phyloP scores from a whole-genome alignment of 2,113 vertebrate species.

The Talpa occidentalis region DNA sequence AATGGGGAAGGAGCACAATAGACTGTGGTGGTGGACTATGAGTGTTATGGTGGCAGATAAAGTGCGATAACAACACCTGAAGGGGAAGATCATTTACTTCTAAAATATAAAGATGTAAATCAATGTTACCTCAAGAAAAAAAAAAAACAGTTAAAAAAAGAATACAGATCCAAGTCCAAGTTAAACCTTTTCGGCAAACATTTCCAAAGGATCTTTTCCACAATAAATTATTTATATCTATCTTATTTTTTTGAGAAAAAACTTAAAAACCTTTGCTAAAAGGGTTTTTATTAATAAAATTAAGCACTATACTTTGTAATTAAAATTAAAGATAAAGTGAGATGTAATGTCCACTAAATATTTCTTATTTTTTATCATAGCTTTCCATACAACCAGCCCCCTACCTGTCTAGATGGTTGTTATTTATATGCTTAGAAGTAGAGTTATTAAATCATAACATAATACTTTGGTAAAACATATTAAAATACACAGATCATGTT shows the following conservation, averaged over 20 bases:
- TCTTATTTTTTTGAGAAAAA: background rate
- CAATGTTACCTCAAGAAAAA: too few relatives aligned
- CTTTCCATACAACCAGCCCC: background rate
- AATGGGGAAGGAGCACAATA: too few relatives aligned
- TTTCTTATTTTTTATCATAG: background rate
- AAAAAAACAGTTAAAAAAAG: background rate
- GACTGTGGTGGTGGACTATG: too few relatives aligned
- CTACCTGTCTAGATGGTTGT: background rate
- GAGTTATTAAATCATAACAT: background rate
- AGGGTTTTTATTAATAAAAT: background rate
- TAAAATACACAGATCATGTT: background rate
- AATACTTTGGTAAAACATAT: background rate
- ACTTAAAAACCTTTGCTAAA: too few relatives aligned
- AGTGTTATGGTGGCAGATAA: too few relatives aligned
- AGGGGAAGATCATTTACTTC: too few relatives aligned
- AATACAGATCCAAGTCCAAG: background rate
- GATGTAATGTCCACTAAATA: background rate
- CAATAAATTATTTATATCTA: background rate
- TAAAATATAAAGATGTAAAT: too few relatives aligned
- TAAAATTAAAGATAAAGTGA: background rate
- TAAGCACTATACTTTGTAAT: background rate
- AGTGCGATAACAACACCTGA: too few relatives aligned
- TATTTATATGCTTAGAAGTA: background rate
- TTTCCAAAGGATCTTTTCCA: background rate
- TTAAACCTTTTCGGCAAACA: background rate